Evolutionary conservation across 2,888 invertebrate species (phyloP), one percentile per base, ranked within the genome.

Genomic region (Dorcus hopei): DNA sequence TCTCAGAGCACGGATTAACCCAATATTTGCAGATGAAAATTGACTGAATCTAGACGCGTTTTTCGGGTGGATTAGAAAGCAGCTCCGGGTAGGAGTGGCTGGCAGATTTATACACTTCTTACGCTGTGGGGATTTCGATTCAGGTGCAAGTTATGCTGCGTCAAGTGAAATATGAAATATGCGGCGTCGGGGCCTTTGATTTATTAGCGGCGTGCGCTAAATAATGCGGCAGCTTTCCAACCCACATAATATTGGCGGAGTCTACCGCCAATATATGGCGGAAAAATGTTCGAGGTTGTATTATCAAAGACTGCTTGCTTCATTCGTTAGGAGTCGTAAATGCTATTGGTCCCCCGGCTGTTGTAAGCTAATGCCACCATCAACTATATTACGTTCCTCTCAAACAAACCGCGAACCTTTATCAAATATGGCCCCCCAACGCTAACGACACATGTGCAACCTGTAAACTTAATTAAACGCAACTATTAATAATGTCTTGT

Each of bases 11-110:
- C 65, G 74, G 77, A 78, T 79, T 78, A 78, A 72, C 74, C 73
- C 77, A 78, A 78, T 78, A 78, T 78, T 79, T 79, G 75, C 78
- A 72, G 74, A 78, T 75, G 78, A 76, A 79, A 78, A 79, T 79
- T 79, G 79, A 77, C 77, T 76, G 73, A 72, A 71, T 49, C 61
- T 57, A 59, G 62, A 58, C 61, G 65, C 64, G 66, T 66, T 68
- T 72, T 71, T 72, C 64, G 68, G 65, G 61, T 65, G 70, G 72
- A 70, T 72, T 72, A 71, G 62, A 63, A 67, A 67, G 67, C 61
- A 19, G 63, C 41, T 54, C 48, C 54, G 54, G 48, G 33, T 48
- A 48, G 54, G 23, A 33, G 54, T 49, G 40, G 53, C 55, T 64
- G 67, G 64, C 63, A 66, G 67, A 71, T 71, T 69, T 69, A 68